Base-by-base conservation (phyloP, 1,140 invertebrate species). In the Eciton burchellii region DNA sequence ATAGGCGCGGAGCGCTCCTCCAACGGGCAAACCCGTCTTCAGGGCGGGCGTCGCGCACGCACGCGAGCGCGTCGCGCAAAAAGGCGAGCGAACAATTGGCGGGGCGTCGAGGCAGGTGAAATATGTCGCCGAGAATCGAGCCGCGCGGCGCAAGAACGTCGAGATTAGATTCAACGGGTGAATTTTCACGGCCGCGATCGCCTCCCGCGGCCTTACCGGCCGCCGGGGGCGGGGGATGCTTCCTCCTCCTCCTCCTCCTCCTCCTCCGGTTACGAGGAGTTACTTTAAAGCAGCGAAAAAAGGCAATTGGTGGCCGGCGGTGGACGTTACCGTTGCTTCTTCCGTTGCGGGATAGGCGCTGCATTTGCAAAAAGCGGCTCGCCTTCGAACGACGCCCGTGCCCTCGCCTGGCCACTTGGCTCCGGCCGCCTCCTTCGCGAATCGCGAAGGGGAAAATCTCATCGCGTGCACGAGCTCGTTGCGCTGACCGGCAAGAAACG, bases 371-470 rank as follows among this genome's bases (percentile, higher is more conserved):
- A 73, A 82, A 84, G 49, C 12, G 70, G 49, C 29, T 81, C 49
- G 49, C 24, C 41, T 49, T 9, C 43, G 45, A 65, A 63, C 35
- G 35, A 3, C 2, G 45, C 9, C 57, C 24, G 26, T 12, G 35
- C 56, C n/a, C 24, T 12, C 54, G 70, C 41, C n/a, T n/a, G 59
- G 56, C 65, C 72, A n/a, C 49, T 77, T 70, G 43, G 43, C 49
- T 49, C 24, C 11, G 21, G 41, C 24, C 14, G 21, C 41, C 35
- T 59, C 47, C 35, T 35, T 6, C 35, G 35, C 56, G 73, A 24
- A 54, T 62, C 24, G 54, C 21, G 60, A n/a, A n/a, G 68, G 76
- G 71, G 81, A 82, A 89, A 87, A 88, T 89, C 85, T 85, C 73
- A 82, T 89, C 81, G 88, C 89, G 89, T 89, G 85, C 72, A 52